Evolutionary conservation across 1,140 invertebrate species (phyloP).

Genomic region (Diorhabda elongata): DNA sequence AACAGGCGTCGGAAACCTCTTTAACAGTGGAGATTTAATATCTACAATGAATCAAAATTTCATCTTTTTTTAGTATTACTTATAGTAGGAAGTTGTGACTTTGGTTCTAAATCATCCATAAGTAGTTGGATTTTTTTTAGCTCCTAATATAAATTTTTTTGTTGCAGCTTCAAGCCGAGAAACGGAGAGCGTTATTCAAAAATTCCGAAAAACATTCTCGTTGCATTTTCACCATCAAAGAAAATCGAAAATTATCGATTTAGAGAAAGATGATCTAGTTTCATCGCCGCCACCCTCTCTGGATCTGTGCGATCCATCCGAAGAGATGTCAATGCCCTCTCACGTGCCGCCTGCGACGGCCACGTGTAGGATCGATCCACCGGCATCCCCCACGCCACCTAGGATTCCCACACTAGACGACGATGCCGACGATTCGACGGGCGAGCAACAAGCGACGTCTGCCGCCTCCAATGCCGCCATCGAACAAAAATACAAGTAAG

Average conservation of each 20-base stretch:
- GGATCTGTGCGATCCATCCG: constrained; percentile 42
- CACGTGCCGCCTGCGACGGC: constrained; percentile 31
- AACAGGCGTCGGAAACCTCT: no score
- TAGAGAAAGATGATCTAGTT: not conserved
- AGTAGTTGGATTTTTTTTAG: no score
- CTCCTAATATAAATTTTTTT: not conserved
- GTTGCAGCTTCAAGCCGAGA: constrained; percentile 18
- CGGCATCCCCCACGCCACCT: not conserved
- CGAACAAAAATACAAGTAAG: constrained; percentile 44
- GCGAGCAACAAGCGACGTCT: not conserved
- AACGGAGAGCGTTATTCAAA: constrained; percentile 58
- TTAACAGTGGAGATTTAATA: no score
- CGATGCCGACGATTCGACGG: not conserved
- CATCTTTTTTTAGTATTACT: no score
- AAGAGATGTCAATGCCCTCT: constrained; percentile 36
- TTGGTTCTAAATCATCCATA: no score
- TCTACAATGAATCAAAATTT: no score
- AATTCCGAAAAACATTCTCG: constrained; percentile 68
- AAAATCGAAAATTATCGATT: constrained; percentile 24
- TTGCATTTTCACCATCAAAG: constrained; percentile 60
- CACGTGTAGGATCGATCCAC: constrained; percentile 20
- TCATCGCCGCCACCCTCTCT: not conserved
- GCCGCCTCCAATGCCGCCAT: not conserved
- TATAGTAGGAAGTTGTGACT: no score
- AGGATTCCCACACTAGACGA: not conserved